These are phyloP conservation scores for Oncorhynchus gorbuscha DNA, from an alignment of 2,113 vertebrate genomes.

Conservation along the genomic window DNA sequence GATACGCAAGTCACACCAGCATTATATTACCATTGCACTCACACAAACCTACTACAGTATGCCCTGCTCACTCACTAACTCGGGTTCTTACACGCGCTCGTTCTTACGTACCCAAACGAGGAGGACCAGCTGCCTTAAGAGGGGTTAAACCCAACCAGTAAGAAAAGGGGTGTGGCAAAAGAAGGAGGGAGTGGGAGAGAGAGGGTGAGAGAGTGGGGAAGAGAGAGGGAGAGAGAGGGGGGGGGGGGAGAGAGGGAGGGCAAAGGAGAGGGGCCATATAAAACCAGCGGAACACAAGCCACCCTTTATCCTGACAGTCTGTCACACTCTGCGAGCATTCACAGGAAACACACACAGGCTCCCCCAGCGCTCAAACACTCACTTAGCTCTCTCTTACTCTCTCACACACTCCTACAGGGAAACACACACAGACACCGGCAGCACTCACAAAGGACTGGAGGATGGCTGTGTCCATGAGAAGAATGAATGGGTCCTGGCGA, in stretches of 20 bases:
- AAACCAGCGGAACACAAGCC: slow-evolving; percentile 65
- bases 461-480: slow-evolving; percentile 60
- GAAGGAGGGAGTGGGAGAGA: slow-evolving; percentile 10
- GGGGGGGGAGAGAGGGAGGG: not conserved
- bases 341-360: slow-evolving; percentile 58
- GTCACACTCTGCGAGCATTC: slow-evolving; percentile 54
- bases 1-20: too few species aligned
- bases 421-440: slow-evolving; percentile 21
- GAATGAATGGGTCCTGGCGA: slow-evolving; percentile 70
- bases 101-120: slow-evolving; percentile 22
- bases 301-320: slow-evolving; percentile 68
- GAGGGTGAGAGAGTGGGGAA: too few species aligned
- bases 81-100: not conserved
- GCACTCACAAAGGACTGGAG: slow-evolving; percentile 37
- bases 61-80: not conserved
- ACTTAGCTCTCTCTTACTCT: not conserved
- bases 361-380: slow-evolving; percentile 19
- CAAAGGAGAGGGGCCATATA: slow-evolving; percentile 65
- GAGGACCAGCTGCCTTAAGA: slow-evolving; percentile 48
- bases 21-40: slow-evolving; percentile 6
- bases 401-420: slow-evolving; percentile 19
- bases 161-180: slow-evolving; percentile 35
- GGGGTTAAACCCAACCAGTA: slow-evolving; percentile 51
- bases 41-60: not conserved
- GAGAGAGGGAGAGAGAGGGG: too few species aligned